Conservation (phyloP, 2,888 invertebrate genomes). For the Protophormia terraenovae region DNA sequence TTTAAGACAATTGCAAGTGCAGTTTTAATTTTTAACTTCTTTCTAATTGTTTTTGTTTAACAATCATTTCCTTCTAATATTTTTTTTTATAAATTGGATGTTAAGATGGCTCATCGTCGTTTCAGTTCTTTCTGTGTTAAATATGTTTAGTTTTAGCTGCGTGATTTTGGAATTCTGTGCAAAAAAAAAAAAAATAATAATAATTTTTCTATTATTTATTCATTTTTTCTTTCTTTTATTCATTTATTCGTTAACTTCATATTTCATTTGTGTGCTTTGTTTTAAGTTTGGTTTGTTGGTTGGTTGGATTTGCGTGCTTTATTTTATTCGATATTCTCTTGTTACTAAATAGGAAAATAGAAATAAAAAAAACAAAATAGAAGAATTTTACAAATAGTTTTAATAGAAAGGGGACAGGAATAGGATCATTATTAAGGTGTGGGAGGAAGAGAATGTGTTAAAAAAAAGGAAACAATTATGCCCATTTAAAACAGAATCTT, state of each 20-base stretch:
- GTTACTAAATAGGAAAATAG: slow-evolving; percentile 37
- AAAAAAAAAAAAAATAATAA: no score
- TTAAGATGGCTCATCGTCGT: neutral
- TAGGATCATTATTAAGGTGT: neutral
- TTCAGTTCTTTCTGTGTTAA: neutral
- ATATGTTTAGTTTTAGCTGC: slow-evolving; percentile 49
- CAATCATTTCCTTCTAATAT: neutral
- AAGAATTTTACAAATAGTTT: neutral
- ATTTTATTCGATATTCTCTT: slow-evolving; percentile 47
- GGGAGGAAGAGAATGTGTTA: slow-evolving; percentile 4
- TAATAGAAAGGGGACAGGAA: slow-evolving; percentile 21
- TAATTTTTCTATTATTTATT: no score
- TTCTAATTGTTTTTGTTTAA: neutral
- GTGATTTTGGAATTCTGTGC: slow-evolving; percentile 34
- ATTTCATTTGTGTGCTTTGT: slow-evolving; percentile 1
- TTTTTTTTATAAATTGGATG: neutral
- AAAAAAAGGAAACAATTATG: slow-evolving; percentile 41
- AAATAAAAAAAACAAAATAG: slow-evolving; percentile 32
- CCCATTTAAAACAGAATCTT: slow-evolving; percentile 50
- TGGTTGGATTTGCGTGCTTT: slow-evolving; percentile 24
- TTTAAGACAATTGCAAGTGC: neutral
- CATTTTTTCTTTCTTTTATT: no score
- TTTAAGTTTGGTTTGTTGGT: neutral
- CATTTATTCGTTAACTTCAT: neutral
- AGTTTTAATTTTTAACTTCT: neutral